Base-by-base conservation (phyloP, 2,113 vertebrate genomes). In the Corythoichthys intestinalis region DNA sequence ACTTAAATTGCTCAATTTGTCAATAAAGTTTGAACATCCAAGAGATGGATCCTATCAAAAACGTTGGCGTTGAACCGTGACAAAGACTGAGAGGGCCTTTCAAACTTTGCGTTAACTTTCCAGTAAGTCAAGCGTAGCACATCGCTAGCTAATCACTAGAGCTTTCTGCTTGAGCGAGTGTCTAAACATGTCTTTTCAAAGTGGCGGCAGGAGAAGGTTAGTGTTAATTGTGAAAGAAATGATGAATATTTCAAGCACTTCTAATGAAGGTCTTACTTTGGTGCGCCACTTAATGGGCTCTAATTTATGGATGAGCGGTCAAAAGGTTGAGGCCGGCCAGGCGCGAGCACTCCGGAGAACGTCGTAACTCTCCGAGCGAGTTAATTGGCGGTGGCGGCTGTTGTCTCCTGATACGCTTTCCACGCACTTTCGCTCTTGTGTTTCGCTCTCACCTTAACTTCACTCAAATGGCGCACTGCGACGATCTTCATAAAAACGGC, bases 231-330 rank as follows among this genome's bases (percentile, higher is more conserved):
- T 69, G 47, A 60, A 28, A n/a, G 38, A 54, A 38, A 28, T 53
- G 66, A 74, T 87, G 63, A 83, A 86, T 85, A 85, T 83, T 86
- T 83, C 72, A 87, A 68, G 68, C 50, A 65, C 74, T 70, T 80
- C 72, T 82, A 83, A 87, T 74, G 73, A 79, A 74, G 62, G 72
- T 66, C 74, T 79, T 76, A 44, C 69, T 75, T 83, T 72, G 56
- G 62, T 49, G 72, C 65, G 76, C 70, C 72, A 65, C 75, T 82
- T 82, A 82, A 75, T 74, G 72, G 75, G 61, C 76, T 84, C 58
- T 78, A 71, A 80, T 77, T 87, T 85, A 85, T 85, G 81, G 75
- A 83, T 78, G 87, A 83, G 79, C 37, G 63, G 82, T 79, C 77
- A 76, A 83, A 87, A 87, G 87, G 83, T 86, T 79, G 76, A 81